Conservation (phyloP, 2,888 invertebrate genomes). For the Nasonia oneida region DNA sequence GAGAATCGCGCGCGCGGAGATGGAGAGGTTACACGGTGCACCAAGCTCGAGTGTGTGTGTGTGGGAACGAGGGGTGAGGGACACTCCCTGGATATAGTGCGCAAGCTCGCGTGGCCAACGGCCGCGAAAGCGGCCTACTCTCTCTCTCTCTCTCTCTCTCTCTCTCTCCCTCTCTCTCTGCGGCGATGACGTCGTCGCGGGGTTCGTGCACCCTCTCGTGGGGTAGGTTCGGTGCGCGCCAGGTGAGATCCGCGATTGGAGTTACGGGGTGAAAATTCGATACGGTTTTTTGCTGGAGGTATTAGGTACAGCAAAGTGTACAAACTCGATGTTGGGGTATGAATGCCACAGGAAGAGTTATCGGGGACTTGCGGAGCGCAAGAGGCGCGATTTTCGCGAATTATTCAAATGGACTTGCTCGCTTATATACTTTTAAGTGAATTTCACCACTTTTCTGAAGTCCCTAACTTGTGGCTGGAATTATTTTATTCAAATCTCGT, state of each 20-base stretch:
- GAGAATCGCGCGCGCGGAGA: not conserved
- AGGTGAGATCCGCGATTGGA: not conserved
- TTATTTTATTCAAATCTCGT: not conserved
- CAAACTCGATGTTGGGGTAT: no score
- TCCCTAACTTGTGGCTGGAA: not conserved
- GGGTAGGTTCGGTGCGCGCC: not conserved
- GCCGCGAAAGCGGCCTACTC: constrained; percentile 32
- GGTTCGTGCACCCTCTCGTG: not conserved
- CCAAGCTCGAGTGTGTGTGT: not conserved
- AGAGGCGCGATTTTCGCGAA: not conserved
- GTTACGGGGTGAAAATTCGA: no score
- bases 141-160: not conserved
- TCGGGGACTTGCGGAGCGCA: no score
- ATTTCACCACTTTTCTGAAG: not conserved
- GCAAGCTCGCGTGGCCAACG: constrained; percentile 27
- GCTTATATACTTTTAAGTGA: not conserved
- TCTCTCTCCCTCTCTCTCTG: not conserved
- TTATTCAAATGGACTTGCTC: not conserved
- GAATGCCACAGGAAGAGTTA: no score
- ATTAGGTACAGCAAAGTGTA: no score
- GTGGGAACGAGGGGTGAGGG: constrained; percentile 44
- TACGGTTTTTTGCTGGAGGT: no score
- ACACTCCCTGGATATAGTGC: constrained; percentile 52
- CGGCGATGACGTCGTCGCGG: constrained; percentile 27
- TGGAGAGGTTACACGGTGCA: not conserved